Percentiles rank a stretch among this genome's conserved stretches.
These are phyloP conservation scores for Heliconius aoede DNA, from an alignment of 2,888 invertebrate genomes.

Conservation along the genomic window DNA sequence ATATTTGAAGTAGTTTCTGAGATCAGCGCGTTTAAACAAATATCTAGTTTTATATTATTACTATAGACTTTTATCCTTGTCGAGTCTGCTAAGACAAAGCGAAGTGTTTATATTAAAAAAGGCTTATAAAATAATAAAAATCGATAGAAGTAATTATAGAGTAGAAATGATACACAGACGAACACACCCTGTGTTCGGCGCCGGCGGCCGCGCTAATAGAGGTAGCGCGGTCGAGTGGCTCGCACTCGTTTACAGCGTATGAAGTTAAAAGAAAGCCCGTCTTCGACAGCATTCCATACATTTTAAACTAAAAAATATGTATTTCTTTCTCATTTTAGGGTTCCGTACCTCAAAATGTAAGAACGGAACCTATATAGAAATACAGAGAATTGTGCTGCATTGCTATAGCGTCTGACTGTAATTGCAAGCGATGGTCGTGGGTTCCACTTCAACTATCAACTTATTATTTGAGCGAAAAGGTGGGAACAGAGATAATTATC, in stretches of 20 bases:
- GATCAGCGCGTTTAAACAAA: no score
- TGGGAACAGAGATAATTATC: background rate
- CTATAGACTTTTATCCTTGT: background rate
- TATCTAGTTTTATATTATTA: no score
- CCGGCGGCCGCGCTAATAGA: conserved; percentile 23
- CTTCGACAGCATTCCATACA: conserved; percentile 18
- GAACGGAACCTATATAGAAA: no score
- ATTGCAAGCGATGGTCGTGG: no score
- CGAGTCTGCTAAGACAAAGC: background rate
- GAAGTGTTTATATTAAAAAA: background rate
- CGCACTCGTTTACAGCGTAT: background rate
- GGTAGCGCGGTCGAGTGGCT: conserved; percentile 14
- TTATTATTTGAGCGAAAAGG: background rate
- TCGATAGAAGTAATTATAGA: conserved; percentile 3
- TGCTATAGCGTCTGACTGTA: no score
- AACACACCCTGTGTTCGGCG: conserved; percentile 1
- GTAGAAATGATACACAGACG: conserved; percentile 9
- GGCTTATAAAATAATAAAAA: background rate
- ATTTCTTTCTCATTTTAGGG: background rate
- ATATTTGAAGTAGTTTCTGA: no score
- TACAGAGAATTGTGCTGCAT: no score
- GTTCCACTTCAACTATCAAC: no score
- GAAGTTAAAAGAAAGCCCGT: conserved; percentile 22
- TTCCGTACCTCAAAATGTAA: no score
- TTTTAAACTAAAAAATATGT: background rate